These are phyloP conservation scores for Dysidea cf. avara DNA, from an alignment of 37 sponge, comb jelly and placozoan genomes.

Conservation along the genomic window DNA sequence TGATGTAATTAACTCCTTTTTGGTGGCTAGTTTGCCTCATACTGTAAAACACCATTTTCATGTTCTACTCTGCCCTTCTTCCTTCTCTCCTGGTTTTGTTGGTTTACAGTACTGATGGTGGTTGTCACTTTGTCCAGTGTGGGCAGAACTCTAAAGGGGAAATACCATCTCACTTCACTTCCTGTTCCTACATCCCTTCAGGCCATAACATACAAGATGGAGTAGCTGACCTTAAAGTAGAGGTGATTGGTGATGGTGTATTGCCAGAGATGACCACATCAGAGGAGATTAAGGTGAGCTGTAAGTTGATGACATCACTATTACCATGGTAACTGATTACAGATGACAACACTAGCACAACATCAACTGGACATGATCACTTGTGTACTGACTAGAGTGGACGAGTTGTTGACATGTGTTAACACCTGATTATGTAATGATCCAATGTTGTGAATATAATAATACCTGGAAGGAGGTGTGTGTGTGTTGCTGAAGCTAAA, in stretches of 20 bases:
- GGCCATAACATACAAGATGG: not conserved
- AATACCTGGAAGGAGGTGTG: too few species aligned
- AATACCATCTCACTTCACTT: not conserved
- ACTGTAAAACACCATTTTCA: too few species aligned
- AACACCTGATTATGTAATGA: too few species aligned
- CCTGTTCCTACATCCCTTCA: not conserved
- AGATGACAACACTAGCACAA: slow-evolving; percentile 33
- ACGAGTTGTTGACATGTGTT: slow-evolving; percentile 56
- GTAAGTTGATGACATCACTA: not conserved
- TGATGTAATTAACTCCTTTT: too few species aligned
- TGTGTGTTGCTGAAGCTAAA: too few species aligned
- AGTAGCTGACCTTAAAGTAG: slow-evolving; percentile 31
- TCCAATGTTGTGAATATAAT: too few species aligned
- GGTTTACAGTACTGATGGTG: too few species aligned
- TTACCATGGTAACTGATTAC: not conserved
- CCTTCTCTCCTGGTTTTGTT: too few species aligned
- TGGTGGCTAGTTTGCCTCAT: too few species aligned
- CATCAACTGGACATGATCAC: slow-evolving; percentile 59
- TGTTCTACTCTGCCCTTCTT: not conserved
- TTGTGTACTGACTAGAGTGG: slow-evolving; percentile 51
- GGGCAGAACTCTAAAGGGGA: not conserved
- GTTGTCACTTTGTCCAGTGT: too few species aligned
- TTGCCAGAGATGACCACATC: slow-evolving; percentile 32
- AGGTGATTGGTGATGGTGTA: slow-evolving; percentile 30
- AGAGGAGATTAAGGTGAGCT: slow-evolving; percentile 31